These are phyloP conservation scores for Sarcophaga caerulescens DNA, from an alignment of 2,888 invertebrate species.

Conservation along the genomic window DNA sequence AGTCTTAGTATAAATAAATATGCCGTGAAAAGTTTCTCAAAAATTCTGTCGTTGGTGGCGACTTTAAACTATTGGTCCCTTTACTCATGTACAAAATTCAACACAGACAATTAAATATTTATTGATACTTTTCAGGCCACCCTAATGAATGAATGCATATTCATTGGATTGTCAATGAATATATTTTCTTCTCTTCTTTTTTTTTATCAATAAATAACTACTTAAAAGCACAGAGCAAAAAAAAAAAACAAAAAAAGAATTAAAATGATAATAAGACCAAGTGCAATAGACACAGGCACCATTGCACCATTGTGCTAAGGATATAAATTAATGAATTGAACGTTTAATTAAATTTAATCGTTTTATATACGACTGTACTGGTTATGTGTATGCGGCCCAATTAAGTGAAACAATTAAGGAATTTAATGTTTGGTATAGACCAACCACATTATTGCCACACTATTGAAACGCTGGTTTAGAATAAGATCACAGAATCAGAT, in stretches of 20 bases:
- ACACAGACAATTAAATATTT: no score
- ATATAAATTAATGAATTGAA: constrained; percentile 54
- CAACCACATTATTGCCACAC: constrained; percentile 4
- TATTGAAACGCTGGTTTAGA: background rate
- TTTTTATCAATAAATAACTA: constrained; percentile 31
- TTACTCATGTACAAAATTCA: no score
- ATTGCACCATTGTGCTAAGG: background rate
- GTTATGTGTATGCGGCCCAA: background rate
- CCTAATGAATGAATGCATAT: background rate
- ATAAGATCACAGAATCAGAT: background rate
- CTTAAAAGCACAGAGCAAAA: background rate
- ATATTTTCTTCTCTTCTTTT: background rate
- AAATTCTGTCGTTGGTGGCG: no score
- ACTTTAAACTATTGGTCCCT: no score
- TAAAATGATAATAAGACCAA: constrained; percentile 3
- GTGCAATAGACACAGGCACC: constrained; percentile 13
- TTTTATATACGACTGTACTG: constrained; percentile 3
- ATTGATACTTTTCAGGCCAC: background rate
- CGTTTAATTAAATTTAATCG: constrained; percentile 60
- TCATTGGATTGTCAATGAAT: constrained; percentile 1
- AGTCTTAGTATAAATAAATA: no score
- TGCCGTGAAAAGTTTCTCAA: no score
- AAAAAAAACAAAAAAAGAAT: background rate
- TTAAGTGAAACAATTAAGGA: constrained; percentile 27
- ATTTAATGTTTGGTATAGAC: background rate